phyloP scores from a whole-genome alignment of 1,140 invertebrate genomes.

The Hermetia illucens region DNA sequence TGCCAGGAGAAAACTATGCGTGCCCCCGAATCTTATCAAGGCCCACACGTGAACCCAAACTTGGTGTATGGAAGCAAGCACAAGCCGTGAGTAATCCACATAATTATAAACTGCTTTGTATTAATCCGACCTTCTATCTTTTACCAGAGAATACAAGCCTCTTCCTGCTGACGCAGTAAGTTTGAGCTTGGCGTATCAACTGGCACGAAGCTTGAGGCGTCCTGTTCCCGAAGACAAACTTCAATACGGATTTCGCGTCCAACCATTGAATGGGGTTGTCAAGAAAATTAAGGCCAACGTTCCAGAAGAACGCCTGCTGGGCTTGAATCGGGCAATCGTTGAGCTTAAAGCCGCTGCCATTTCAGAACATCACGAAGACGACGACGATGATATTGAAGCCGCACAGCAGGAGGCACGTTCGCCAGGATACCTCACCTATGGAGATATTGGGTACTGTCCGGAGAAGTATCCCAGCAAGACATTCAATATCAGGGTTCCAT shows the following conservation, averaged over 20 bases:
- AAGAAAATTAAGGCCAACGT: constrained; percentile 19
- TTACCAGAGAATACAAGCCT: too few relatives aligned
- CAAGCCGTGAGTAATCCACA: too few relatives aligned
- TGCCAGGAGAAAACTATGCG: too few relatives aligned
- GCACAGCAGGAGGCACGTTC: constrained; percentile 7
- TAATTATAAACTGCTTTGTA: too few relatives aligned
- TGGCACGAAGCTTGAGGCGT: constrained; percentile 15
- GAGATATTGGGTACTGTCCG: background rate
- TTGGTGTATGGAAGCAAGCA: too few relatives aligned
- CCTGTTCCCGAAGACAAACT: constrained; percentile 30
- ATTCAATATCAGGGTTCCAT: background rate
- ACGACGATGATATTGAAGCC: constrained; percentile 8
- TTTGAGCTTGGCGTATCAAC: constrained; percentile 27
- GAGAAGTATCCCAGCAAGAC: constrained; percentile 1
- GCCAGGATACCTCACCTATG: background rate
- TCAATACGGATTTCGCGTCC: constrained; percentile 27
- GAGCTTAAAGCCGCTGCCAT: constrained; percentile 20
- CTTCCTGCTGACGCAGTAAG: constrained; percentile 33
- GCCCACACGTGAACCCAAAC: too few relatives aligned
- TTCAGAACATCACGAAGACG: constrained; percentile 18
- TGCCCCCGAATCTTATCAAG: too few relatives aligned
- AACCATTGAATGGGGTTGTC: constrained; percentile 19
- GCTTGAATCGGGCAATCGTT: constrained; percentile 30
- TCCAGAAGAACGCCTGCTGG: constrained; percentile 32
- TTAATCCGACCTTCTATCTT: too few relatives aligned